These are phyloP conservation scores for Dione vanillae DNA, from an alignment of 2,888 invertebrate species.

Conservation along the genomic window DNA sequence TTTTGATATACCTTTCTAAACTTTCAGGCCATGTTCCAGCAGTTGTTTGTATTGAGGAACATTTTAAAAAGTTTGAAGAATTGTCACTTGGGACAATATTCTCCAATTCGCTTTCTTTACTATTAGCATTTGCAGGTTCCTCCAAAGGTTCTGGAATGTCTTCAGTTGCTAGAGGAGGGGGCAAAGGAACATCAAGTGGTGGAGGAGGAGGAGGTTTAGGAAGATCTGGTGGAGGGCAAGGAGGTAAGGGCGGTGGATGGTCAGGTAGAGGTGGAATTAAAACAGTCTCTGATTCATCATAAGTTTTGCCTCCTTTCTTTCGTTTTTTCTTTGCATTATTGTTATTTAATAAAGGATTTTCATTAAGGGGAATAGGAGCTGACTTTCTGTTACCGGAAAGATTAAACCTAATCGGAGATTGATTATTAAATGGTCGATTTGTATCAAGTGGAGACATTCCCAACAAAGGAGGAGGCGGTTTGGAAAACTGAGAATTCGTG, in stretches of 20 bases:
- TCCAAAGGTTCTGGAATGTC: constrained; percentile 72
- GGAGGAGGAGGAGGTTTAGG: constrained; percentile 69
- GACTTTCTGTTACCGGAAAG: constrained; percentile 72
- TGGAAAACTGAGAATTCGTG: constrained; percentile 63
- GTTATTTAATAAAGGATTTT: constrained; percentile 72
- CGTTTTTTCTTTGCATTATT: constrained; percentile 89
- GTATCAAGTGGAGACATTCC: constrained; percentile 77
- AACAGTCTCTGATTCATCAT: constrained; percentile 64
- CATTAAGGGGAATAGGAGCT: constrained; percentile 68
- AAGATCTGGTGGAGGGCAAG: constrained; percentile 78
- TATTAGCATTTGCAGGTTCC: constrained; percentile 53
- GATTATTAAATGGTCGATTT: constrained; percentile 74
- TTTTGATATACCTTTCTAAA: constrained; percentile 93
- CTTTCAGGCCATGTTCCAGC: constrained; percentile 91
- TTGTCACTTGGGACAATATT: constrained; percentile 59
- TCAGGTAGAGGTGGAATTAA: constrained; percentile 83
- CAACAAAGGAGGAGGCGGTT: constrained; percentile 72
- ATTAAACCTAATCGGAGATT: constrained; percentile 79
- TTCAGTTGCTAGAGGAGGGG: constrained; percentile 76
- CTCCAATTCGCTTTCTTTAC: constrained; percentile 53
- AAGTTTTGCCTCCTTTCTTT: constrained; percentile 87
- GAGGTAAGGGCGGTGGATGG: constrained; percentile 81
- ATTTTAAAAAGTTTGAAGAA: constrained; percentile 66
- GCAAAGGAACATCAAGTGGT: constrained; percentile 70
- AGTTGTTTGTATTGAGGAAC: constrained; percentile 66